Evolutionary conservation across 2,113 vertebrate species (phyloP), one percentile per base, ranked within the genome.

Genomic region (Bubo scandiacus): DNA sequence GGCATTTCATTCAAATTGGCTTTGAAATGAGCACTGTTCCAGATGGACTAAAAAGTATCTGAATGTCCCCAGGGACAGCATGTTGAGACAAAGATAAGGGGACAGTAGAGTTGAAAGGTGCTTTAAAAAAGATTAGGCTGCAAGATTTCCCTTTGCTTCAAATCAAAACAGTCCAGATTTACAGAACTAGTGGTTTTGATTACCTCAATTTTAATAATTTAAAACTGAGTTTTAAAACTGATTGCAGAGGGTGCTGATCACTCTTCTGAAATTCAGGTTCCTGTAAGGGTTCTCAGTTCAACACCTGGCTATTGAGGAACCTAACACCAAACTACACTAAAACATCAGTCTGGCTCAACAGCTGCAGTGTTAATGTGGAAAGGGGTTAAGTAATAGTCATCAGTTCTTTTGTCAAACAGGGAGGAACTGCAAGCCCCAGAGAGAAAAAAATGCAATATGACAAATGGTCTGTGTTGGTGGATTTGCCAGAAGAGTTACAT

Each of bases 371-470:
- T 90, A 58, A 47, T 83, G 74, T 92, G 58, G 54, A 80, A 91
- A 67, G 71, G 84, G 63, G 55, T 90, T 93, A 94, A 96, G 85
- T 86, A 95, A 68, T 70, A 71, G 58, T 83, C 66, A 95, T 88
- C 79, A 83, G 67, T 92, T 87, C 59, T 86, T 63, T 38, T 95
- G 81, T 92, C 87, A 92, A 73, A 78, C 70, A 20, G 29, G n/a
- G 79, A 90, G 32, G 38, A 85, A 90, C 54, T 68, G n/a, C 72
- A 94, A 89, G 58, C 77, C 86, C 77, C 34, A 79, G 68, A 91
- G 89, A 57, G 43, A 45, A 80, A 75, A 75, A 42, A 57, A 59
- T 40, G 59, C 89, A 90, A 38, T 55, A 78, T 85, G 54, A 96
- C 27, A 75, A 95, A 90, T 80, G 21, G 57, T 58, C 54, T 80